phyloP scores from a whole-genome alignment of 1,140 invertebrate species.

The Scaptomyza graminum region DNA sequence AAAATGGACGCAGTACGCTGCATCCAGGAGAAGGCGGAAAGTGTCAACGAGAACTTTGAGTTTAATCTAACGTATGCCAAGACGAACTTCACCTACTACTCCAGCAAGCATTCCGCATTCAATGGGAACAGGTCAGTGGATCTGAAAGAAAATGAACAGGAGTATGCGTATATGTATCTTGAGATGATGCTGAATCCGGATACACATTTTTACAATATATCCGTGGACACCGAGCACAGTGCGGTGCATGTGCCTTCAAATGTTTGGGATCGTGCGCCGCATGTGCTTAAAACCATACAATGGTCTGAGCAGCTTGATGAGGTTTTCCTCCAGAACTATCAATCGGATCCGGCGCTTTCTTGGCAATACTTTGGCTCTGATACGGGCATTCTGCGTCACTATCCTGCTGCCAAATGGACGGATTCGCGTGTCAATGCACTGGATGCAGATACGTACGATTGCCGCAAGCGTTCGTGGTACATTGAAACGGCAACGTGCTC shows the following conservation, averaged over 20 bases:
- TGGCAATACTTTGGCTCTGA: slow-evolving; percentile 99
- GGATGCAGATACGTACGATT: slow-evolving; percentile 91
- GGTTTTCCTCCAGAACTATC: slow-evolving; percentile 93
- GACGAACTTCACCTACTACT: slow-evolving; percentile 87
- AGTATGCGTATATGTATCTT: slow-evolving; percentile 73
- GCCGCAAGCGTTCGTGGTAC: slow-evolving; percentile 95
- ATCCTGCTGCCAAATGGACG: slow-evolving; percentile 88
- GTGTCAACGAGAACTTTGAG: slow-evolving; percentile 86
- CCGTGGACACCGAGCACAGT: slow-evolving; percentile 92
- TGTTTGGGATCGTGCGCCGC: slow-evolving; percentile 90
- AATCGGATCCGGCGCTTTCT: slow-evolving; percentile 92
- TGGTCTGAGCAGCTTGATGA: slow-evolving; percentile 95
- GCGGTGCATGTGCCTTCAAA: slow-evolving; percentile 97
- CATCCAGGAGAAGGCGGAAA: slow-evolving; percentile 89
- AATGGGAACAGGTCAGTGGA: slow-evolving; percentile 61
- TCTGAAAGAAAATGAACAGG: slow-evolving; percentile 28
- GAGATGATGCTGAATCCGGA: slow-evolving; percentile 88
- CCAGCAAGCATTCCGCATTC: slow-evolving; percentile 88
- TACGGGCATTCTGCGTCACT: slow-evolving; percentile 95
- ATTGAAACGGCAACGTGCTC: slow-evolving; percentile 98
- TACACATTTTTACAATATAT: slow-evolving; percentile 93
- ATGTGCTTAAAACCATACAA: slow-evolving; percentile 89
- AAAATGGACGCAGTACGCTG: slow-evolving; percentile 93
- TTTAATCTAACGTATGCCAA: slow-evolving; percentile 81
- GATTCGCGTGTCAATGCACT: slow-evolving; percentile 84